phyloP scores from a whole-genome alignment of 2,888 invertebrate species.

The Amblyteles armatorius region DNA sequence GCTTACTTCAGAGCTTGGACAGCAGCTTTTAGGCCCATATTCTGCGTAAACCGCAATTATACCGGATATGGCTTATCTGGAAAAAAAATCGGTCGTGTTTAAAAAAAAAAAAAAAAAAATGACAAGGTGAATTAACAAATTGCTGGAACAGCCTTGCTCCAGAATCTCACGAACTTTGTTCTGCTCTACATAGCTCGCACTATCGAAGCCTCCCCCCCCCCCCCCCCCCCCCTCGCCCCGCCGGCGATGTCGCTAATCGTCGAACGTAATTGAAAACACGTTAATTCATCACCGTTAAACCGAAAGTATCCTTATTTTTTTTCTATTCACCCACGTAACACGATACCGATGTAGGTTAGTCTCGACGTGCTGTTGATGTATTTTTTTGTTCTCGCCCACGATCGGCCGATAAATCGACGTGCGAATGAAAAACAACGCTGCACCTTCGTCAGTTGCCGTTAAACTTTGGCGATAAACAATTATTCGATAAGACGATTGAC shows the following conservation, averaged over 20 bases:
- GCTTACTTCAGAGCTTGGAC: slow-evolving; percentile 90
- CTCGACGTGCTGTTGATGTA: slow-evolving; percentile 56
- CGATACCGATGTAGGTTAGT: slow-evolving; percentile 65
- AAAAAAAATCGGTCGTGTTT: slow-evolving; percentile 6
- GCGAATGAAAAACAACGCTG: background rate
- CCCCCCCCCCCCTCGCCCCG: background rate
- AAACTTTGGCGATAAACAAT: slow-evolving; percentile 2
- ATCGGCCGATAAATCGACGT: background rate
- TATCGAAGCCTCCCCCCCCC: too few species aligned
- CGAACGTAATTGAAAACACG: background rate
- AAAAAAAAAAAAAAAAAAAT: slow-evolving; percentile 10
- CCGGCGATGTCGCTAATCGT: background rate
- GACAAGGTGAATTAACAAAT: background rate
- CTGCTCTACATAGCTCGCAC: background rate
- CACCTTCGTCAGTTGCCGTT: background rate
- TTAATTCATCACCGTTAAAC: background rate
- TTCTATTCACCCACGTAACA: slow-evolving; percentile 59
- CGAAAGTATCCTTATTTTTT: slow-evolving; percentile 49
- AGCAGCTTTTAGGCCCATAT: slow-evolving; percentile 91
- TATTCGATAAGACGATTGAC: slow-evolving; percentile 59
- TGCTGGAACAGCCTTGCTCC: background rate
- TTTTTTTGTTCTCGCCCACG: slow-evolving; percentile 41
- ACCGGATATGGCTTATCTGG: slow-evolving; percentile 73
- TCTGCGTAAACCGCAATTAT: slow-evolving; percentile 78
- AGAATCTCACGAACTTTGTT: background rate